phyloP scores from a whole-genome alignment of 2,797 vertebrate genomes.

The Cuniculus paca region DNA sequence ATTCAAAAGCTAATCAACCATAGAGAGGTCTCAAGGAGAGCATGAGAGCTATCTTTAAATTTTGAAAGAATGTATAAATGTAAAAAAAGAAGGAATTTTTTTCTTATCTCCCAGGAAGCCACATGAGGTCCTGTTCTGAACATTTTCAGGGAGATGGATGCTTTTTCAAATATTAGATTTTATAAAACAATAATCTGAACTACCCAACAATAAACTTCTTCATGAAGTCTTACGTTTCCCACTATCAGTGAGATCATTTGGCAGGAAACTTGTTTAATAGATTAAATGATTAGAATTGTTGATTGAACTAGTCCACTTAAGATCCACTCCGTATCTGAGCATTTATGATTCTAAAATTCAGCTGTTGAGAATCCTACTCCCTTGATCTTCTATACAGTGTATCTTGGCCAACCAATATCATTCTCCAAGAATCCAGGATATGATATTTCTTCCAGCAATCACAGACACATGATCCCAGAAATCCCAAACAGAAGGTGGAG shows the following conservation, averaged over 20 bases:
- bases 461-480: background rate
- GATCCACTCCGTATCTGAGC: constrained; percentile 67
- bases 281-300: constrained; percentile 25
- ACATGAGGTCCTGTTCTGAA: background rate
- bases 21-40: background rate
- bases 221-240: background rate
- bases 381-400: background rate
- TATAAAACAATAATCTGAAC: background rate
- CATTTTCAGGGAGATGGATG: background rate
- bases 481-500: background rate
- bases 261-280: background rate
- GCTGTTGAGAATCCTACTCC: background rate
- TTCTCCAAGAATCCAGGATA: constrained; percentile 46
- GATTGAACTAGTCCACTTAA: constrained; percentile 51
- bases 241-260: background rate
- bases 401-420: constrained; percentile 55
- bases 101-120: background rate
- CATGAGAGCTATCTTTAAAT: background rate
- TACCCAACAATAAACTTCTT: background rate
- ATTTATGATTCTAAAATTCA: constrained; percentile 22
- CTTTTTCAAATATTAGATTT: constrained; percentile 12
- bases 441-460: constrained; percentile 53
- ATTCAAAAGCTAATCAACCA: background rate
- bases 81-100: background rate
- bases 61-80: background rate